Conservation (phyloP, 1,140 invertebrate species). For the Panulirus ornatus region DNA sequence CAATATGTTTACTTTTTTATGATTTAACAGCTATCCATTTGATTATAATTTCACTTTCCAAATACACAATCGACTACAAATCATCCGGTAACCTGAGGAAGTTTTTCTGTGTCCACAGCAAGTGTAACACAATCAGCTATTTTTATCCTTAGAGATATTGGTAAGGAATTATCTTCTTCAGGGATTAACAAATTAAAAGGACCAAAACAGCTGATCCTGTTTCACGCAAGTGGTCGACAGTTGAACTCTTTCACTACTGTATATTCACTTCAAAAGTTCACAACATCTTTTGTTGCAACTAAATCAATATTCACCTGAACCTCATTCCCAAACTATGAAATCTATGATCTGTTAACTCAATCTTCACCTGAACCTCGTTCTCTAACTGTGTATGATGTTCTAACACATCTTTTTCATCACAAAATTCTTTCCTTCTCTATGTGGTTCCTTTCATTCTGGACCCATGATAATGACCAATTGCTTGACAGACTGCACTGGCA, state of each 20-base stretch:
- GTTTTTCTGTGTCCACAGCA: slow-evolving; percentile 26
- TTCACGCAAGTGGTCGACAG: not conserved
- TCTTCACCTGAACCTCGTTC: not conserved
- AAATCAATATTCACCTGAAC: not conserved
- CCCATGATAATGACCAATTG: not conserved
- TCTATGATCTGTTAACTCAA: not conserved
- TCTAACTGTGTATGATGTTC: too few species aligned
- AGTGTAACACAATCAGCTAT: slow-evolving; percentile 18
- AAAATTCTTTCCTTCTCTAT: not conserved
- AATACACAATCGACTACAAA: not conserved
- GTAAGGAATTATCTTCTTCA: not conserved
- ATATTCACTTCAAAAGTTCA: not conserved
- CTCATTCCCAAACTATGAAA: not conserved
- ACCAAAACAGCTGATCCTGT: not conserved
- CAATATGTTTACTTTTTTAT: not conserved
- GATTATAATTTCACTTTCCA: slow-evolving; percentile 7
- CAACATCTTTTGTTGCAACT: not conserved
- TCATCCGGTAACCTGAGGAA: slow-evolving; percentile 35
- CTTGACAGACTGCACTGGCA: not conserved
- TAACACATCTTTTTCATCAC: too few species aligned
- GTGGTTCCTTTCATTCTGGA: slow-evolving; percentile 9
- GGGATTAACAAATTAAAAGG: not conserved
- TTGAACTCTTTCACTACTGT: not conserved
- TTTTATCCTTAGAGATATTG: slow-evolving; percentile 9
- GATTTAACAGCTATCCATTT: not conserved